Evolutionary conservation across 2,797 vertebrate species (phyloP), one percentile per base, ranked within the genome.

Genomic region (Telmatherina bonti): DNA sequence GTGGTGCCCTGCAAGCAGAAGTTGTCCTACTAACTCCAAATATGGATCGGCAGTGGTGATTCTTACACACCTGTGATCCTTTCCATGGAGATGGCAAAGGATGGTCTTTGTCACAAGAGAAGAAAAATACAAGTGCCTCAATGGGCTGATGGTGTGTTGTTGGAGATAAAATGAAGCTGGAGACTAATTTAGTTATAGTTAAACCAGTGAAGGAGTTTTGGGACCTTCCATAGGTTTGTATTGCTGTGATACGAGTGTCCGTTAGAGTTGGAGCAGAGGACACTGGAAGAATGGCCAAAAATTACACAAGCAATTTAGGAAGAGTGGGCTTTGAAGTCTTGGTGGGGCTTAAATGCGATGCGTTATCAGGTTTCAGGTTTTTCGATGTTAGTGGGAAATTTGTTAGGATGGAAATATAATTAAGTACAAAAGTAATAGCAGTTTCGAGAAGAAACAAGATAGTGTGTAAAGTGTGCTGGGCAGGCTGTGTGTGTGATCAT

Each of bases 371-470:
- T 90, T 91, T 91, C 87, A 85, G 62, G 85, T 78, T 75, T n/a
- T 83, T 71, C 79, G 83, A 89, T 41, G 72, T 80, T 81, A 85
- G 85, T 82, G 85, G 90, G 89, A 88, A 83, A 84, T 83, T 84
- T 81, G 81, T 83, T 74, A 72, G 85, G 62, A 90, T 92, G 93
- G 92, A 92, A 92, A 92, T 89, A 55, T 74, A 91, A 90, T 93
- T 90, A 91, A 71, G 82, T 66, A 54, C 76, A 43, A 43, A 85
- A 86, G 85, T 86, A 86, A 89, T 69, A 70, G 77, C 61, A 70
- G 84, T 85, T 81, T 47, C 62, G 56, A 70, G 83, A 67, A 75
- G 93, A 90, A 93, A 93, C 66, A 53, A 76, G 88, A 93, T 92
- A 91, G 85, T 89, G 90, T 93, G 91, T 85, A 80, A 92, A 92